Evolutionary conservation across 2,113 vertebrate genomes (phyloP), one percentile per base, ranked within the genome.

Genomic region (Morone saxatilis): DNA sequence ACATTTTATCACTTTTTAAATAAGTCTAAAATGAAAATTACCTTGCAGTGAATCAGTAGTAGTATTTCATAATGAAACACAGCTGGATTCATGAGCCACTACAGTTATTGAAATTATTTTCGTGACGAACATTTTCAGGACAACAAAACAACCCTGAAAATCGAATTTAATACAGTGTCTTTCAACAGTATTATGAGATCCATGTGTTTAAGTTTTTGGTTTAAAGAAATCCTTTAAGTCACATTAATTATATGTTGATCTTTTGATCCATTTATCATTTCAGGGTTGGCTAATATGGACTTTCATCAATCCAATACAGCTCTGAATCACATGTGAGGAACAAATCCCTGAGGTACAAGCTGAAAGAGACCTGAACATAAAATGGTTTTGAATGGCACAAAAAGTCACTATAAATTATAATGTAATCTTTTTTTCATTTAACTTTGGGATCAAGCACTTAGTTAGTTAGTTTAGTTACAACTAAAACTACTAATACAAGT

Each of bases 271-370:
- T 76, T 78, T 71, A 79, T 67, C 54, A 71, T 83, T 85, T 80
- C 68, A 83, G 36, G 9, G 11, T 65, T 78, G 36, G 63, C 47
- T 43, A 86, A 66, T 25, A 20, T 56, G 53, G 38, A 76, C 65
- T 68, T 78, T 53, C 59, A 77, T 69, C 6, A 51, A 19, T 53
- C 43, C 68, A 50, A 40, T 41, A 62, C 78, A 81, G 74, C 63
- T 75, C 83, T 67, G 22, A 70, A 47, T 74, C 70, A 60, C 57
- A 72, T 63, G 77, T 47, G 45, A 80, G 25, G 71, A 75, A 93
- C 89, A 81, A 90, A 91, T 75, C 76, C 50, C 41, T 5, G 57
- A 82, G 66, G 85, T 86, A 54, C 89, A 54, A 60, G 38, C 54
- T 84, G 76, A 88, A 89, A 87, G 89, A 84, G 85, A 51, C 19